Evolutionary conservation across 2,888 invertebrate genomes (phyloP).

Genomic region (Disparrhopalites patrizii): DNA sequence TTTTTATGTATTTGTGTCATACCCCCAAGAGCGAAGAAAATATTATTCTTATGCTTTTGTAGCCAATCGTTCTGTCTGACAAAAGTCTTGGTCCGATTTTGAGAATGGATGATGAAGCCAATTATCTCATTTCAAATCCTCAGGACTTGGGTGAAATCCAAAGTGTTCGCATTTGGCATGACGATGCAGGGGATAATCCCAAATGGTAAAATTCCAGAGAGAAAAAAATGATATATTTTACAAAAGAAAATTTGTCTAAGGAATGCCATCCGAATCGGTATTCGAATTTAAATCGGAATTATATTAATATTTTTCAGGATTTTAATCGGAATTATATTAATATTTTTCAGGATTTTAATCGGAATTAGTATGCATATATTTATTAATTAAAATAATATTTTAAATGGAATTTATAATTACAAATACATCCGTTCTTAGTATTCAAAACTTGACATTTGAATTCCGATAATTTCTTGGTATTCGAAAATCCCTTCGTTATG

Average conservation of each 20-base stretch:
- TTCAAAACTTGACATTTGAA: too few species aligned
- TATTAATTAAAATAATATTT: neutral
- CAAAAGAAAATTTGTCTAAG: neutral
- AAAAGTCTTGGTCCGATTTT: neutral
- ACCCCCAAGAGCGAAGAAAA: neutral
- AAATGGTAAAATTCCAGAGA: constrained; percentile 5
- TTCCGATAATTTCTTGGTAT: too few species aligned
- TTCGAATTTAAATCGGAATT: too few species aligned
- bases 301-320: neutral
- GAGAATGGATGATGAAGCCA: neutral
- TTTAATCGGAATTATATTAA: neutral
- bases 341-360: neutral
- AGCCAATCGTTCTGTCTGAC: constrained; percentile 2
- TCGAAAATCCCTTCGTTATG: too few species aligned
- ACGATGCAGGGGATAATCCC: neutral
- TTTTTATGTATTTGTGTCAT: too few species aligned
- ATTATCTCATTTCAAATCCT: constrained; percentile 10
- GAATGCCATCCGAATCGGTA: too few species aligned
- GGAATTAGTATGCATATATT: neutral
- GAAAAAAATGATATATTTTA: neutral
- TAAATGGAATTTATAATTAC: too few species aligned
- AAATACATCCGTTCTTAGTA: too few species aligned
- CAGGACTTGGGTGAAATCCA: constrained; percentile 7
- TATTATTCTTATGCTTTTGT: neutral
- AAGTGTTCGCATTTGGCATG: constrained; percentile 19